Conservation (phyloP, 2,113 vertebrate species). For the Sebastes schlegelii region DNA sequence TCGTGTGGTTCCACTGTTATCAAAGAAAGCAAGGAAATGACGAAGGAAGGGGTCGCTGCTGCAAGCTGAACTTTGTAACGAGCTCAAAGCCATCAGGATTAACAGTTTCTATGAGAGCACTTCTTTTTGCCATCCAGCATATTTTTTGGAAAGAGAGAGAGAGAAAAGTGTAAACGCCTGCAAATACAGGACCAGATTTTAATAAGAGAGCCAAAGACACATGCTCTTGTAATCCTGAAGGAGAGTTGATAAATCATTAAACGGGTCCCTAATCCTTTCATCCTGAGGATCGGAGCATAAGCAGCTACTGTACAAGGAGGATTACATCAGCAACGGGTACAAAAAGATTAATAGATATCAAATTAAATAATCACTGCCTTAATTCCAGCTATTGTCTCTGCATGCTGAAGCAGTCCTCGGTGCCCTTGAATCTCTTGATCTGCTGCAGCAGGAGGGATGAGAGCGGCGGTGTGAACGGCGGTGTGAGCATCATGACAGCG, state of each 20-base stretch:
- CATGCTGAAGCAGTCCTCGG: constrained; percentile 1
- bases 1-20: too few relatives aligned
- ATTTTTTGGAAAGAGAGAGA: constrained; percentile 25
- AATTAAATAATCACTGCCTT: constrained; percentile 59
- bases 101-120: not conserved
- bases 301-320: constrained; percentile 31
- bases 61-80: not conserved
- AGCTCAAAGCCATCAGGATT: not conserved
- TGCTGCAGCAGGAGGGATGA: not conserved
- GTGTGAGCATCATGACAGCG: too few relatives aligned
- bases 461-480: not conserved
- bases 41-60: not conserved
- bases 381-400: constrained; percentile 61
- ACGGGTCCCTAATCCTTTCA: constrained; percentile 59
- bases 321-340: constrained; percentile 56
- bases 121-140: constrained; percentile 2
- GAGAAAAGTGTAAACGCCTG: not conserved
- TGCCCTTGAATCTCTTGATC: constrained; percentile 27
- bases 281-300: constrained; percentile 47
- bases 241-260: constrained; percentile 69
- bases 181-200: constrained; percentile 21
- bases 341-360: constrained; percentile 64
- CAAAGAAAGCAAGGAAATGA: not conserved
- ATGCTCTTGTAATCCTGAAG: constrained; percentile 52
- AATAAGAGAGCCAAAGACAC: constrained; percentile 45